Conservation (phyloP, 2,888 invertebrate species). For the Erynnis tages region DNA sequence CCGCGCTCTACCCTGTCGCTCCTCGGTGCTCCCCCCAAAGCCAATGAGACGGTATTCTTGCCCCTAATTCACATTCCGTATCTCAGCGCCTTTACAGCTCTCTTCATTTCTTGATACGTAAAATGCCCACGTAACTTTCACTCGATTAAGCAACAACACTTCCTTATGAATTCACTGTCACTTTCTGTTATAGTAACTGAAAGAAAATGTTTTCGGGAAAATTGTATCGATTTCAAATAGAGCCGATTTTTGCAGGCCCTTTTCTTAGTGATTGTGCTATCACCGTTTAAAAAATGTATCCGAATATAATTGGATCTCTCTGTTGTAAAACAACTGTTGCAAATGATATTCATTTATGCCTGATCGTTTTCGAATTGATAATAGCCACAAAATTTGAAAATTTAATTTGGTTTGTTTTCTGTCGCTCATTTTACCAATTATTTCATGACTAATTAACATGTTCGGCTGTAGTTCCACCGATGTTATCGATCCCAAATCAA, state of each 20-base stretch:
- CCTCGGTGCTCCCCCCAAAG: constrained; percentile 43
- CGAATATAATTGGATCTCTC: not conserved
- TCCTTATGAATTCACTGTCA: constrained; percentile 61
- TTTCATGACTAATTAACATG: constrained; percentile 29
- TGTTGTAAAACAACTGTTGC: not conserved
- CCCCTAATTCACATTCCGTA: constrained; percentile 69
- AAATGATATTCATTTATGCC: not conserved
- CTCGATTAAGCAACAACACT: constrained; percentile 69
- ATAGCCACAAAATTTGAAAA: constrained; percentile 19
- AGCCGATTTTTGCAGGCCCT: not conserved
- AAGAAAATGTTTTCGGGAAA: constrained; percentile 33
- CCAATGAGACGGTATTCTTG: constrained; percentile 62
- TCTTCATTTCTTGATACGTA: constrained; percentile 67
- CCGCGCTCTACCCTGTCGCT: constrained; percentile 35
- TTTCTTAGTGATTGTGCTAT: not conserved
- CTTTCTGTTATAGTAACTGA: constrained; percentile 57
- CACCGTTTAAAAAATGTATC: not conserved
- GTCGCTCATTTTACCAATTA: constrained; percentile 15
- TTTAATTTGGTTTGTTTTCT: constrained; percentile 13
- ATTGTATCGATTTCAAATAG: constrained; percentile 7
- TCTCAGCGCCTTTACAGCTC: constrained; percentile 59
- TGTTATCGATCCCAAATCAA: constrained; percentile 96
- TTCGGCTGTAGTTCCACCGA: constrained; percentile 89
- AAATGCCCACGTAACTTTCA: constrained; percentile 70
- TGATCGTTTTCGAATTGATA: constrained; percentile 4